These are phyloP conservation scores for Entomobrya multifasciata DNA, from an alignment of 2,888 invertebrate genomes.

Conservation along the genomic window DNA sequence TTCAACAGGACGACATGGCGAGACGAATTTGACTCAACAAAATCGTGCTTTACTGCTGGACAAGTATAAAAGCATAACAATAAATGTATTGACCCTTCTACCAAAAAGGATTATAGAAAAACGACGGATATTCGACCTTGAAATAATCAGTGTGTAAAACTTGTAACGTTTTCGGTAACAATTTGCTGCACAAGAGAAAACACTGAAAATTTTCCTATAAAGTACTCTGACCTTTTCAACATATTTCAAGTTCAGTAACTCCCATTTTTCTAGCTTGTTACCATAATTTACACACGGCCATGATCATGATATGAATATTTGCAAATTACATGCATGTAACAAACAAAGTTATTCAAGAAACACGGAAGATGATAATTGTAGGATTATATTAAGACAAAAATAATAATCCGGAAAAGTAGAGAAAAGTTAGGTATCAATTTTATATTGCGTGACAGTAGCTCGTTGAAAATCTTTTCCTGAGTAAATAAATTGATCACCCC, in stretches of 20 bases:
- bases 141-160: constrained; percentile 6
- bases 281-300: no score
- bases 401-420: constrained; percentile 13
- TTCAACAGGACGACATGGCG: neutral
- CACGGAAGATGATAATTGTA: constrained; percentile 16
- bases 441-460: constrained; percentile 24
- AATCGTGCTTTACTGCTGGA: constrained; percentile 44
- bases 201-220: constrained; percentile 15
- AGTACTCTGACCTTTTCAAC: constrained; percentile 55
- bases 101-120: constrained; percentile 18
- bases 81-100: constrained; percentile 7
- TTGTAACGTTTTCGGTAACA: neutral
- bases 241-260: neutral
- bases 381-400: constrained; percentile 9
- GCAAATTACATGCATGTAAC: no score
- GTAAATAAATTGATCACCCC: neutral
- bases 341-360: no score
- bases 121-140: no score
- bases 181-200: neutral
- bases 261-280: neutral
- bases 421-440: constrained; percentile 33
- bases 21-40: neutral
- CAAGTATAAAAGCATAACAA: constrained; percentile 19
- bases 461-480: neutral
- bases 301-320: neutral